Conservation (phyloP, 2,888 invertebrate species). For the Galeopsomyia nigrocyanea region DNA sequence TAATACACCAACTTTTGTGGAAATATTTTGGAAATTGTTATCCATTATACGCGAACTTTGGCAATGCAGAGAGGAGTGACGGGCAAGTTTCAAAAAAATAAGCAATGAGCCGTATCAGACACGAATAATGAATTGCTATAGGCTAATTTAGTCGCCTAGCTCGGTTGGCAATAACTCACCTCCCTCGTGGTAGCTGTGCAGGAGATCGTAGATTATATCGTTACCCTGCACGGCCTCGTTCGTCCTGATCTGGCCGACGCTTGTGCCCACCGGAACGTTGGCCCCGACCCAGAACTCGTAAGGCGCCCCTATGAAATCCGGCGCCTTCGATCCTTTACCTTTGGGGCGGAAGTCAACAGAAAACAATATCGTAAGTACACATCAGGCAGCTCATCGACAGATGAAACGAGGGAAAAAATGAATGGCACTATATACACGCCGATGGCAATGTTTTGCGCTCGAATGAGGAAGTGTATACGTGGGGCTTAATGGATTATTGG, state of each 20-base stretch:
- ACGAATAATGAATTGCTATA: not conserved
- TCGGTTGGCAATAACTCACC: slow-evolving; percentile 69
- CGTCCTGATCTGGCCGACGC: slow-evolving; percentile 86
- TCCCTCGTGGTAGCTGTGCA: slow-evolving; percentile 88
- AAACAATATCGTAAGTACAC: not conserved
- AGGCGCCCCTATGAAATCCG: slow-evolving; percentile 87
- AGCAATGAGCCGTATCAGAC: not conserved
- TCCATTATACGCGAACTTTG: too few species aligned
- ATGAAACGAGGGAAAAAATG: too few species aligned
- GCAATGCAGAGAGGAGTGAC: too few species aligned
- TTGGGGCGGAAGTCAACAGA: slow-evolving; percentile 48
- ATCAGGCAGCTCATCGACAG: too few species aligned
- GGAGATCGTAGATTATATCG: slow-evolving; percentile 79
- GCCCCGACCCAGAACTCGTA: slow-evolving; percentile 93
- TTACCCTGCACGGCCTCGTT: slow-evolving; percentile 79
- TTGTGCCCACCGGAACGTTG: slow-evolving; percentile 87
- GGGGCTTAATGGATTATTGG: too few species aligned
- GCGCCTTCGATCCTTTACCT: slow-evolving; percentile 73
- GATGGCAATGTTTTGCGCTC: too few species aligned
- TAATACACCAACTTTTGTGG: too few species aligned
- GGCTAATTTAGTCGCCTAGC: not conserved
- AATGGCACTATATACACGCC: too few species aligned
- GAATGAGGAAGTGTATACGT: too few species aligned
- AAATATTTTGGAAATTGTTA: too few species aligned
- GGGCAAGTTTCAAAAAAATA: not conserved